These are phyloP conservation scores for Prenolepis imparis DNA, from an alignment of 2,888 invertebrate species.

Conservation along the genomic window DNA sequence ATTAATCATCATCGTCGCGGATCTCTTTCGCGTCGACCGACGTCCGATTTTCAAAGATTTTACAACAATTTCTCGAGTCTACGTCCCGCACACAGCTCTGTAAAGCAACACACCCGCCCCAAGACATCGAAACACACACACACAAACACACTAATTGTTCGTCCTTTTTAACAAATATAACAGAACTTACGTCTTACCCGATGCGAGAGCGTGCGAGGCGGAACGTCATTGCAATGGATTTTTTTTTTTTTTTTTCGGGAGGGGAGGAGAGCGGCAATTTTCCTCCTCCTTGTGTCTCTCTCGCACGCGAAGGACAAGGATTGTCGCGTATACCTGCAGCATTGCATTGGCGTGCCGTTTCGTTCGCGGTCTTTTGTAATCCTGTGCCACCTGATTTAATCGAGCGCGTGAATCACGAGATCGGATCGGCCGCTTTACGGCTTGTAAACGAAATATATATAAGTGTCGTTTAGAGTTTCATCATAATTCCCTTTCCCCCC, in stretches of 20 bases:
- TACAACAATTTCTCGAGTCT: conserved; percentile 67
- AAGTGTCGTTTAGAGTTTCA: not conserved
- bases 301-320: not conserved
- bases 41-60: conserved; percentile 66
- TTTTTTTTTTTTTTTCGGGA: not conserved
- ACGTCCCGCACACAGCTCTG: conserved; percentile 68
- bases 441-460: not conserved
- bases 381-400: conserved; percentile 28
- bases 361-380: conserved; percentile 58
- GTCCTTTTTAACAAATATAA: conserved; percentile 84
- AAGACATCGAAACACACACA: conserved; percentile 72
- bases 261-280: not conserved
- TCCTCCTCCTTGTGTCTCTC: not conserved
- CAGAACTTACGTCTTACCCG: conserved; percentile 80
- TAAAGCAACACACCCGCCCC: conserved; percentile 70
- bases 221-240: conserved; percentile 56
- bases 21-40: conserved; percentile 3
- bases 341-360: conserved; percentile 60
- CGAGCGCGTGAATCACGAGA: conserved; percentile 12
- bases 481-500: not conserved
- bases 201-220: conserved; percentile 45
- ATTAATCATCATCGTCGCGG: conserved; percentile 25
- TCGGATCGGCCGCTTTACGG: not conserved
- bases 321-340: not conserved
- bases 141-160: conserved; percentile 78